Base-by-base conservation (phyloP, 2,888 invertebrate genomes). In the Trissonchulus latispiculum region DNA sequence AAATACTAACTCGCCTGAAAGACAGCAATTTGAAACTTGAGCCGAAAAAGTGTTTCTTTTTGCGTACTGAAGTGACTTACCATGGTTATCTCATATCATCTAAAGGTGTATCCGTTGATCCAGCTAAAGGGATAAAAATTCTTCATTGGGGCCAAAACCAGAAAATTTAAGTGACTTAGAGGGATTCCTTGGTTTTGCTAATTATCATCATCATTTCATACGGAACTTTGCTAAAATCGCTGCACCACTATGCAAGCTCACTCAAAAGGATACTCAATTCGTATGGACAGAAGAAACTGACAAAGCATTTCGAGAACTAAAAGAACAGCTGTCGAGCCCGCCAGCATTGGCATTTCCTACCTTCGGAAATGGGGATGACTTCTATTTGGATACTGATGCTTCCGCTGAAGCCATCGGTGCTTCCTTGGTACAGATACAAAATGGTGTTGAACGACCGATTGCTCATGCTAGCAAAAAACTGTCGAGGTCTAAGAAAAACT, bases 1-100 rank as follows among this genome's bases (percentile, higher is more conserved):
- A 48, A 48, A 23, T 48, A 15, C 48, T 48, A 23, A 23, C 8
- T 8, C 48, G 48, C 8, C 48, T 48, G 8, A 8, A 48, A 23
- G 8, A 48, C 8, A 48, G 23, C 23, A 23, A 23, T 15, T 61
- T 79, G 15, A 74, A 75, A n/a, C 72, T 79, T 0, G 77, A 79
- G 48, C 75, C 73, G 18, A 64, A 36, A 8, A 79, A 79, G 59
- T 79, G 77, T 61, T 3, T 23, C 1, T 77, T 79, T 72, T 76
- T n/a, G 2, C 67, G 62, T 0, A 33, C 68, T 61, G 61, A 72
- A 32, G 29, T 77, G 1, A 69, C 68, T 32, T 75, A 72, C 37
- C 37, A 76, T 2, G 75, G 75, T 18, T 74, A 73, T 70, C 61
- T 72, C 32, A 70, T 74, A 28, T 64, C 37, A 1, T 31, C 36